Evolutionary conservation across 2,113 vertebrate species (phyloP), one percentile per base, ranked within the genome.

Genomic region (Monarcha castaneiventris): DNA sequence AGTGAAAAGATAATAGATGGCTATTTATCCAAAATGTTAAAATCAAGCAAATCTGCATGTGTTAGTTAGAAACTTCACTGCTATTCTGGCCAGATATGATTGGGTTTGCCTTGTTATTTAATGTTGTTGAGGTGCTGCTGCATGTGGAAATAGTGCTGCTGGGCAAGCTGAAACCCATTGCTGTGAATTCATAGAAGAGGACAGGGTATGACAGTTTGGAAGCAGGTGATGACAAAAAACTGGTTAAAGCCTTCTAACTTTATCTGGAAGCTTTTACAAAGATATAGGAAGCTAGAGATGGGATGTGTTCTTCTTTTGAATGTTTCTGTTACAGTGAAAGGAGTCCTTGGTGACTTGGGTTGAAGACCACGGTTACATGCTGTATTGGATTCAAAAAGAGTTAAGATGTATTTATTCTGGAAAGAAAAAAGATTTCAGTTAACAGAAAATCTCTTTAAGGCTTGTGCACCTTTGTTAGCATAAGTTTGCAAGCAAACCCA

Each of bases 181-280:
- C 54, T 69, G 25, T 82, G 71, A 63, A 85, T 41, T 13, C 35
- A 48, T 30, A 63, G 79, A 49, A 79, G 30, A 66, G 5, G 9
- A n/a, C n/a, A 72, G 27, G 25, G 23, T 56, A 54, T 52, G 39
- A 62, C 29, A 85, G 7, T 46, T 82, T 78, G 23, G 30, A 82
- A 75, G 11, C 26, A 43, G 23, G 21, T 0, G 0, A 39, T 1
- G 2, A 35, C 32, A n/a, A 44, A 71, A 81, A 73, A 37, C 4
- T 2, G 6, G 6, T 66, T 81, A n/a, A 74, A 78, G 21, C 20
- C 41, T 58, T 63, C 13, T 37, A 56, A 46, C 11, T 75, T 37
- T 37, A 8, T 63, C 11, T 67, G 58, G 27, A 82, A 83, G 35
- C 8, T 75, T 84, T 77, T 76, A 46, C 25, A 59, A 49, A 80